Percentiles rank a stretch among this genome's conserved stretches.
These are phyloP conservation scores for Pteropus rufus DNA, from an alignment of 2,797 vertebrate genomes.

Conservation along the genomic window DNA sequence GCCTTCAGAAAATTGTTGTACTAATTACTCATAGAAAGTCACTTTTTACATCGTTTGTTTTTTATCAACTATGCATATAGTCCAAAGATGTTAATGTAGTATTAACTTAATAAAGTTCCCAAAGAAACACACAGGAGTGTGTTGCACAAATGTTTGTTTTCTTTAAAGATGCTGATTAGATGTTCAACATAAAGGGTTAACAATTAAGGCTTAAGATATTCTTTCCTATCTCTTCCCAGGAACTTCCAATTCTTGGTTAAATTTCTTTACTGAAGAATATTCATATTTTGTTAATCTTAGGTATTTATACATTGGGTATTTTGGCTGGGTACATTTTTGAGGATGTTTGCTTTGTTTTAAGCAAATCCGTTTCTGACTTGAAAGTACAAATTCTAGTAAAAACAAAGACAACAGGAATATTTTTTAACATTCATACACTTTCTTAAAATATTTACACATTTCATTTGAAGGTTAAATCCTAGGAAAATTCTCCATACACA, in stretches of 20 bases:
- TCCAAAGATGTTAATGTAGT: slow-evolving; percentile 63
- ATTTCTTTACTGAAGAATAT: slow-evolving; percentile 79
- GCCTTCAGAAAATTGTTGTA: slow-evolving; percentile 74
- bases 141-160: slow-evolving; percentile 60
- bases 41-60: slow-evolving; percentile 67
- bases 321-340: slow-evolving; percentile 77
- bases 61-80: slow-evolving; percentile 63
- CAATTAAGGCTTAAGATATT: slow-evolving; percentile 56
- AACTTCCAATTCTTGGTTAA: slow-evolving; percentile 41
- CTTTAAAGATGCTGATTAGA: slow-evolving; percentile 71
- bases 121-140: slow-evolving; percentile 65
- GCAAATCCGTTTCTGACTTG: slow-evolving; percentile 78
- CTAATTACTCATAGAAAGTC: slow-evolving; percentile 74
- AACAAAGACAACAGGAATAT: slow-evolving; percentile 81
- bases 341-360: slow-evolving; percentile 85
- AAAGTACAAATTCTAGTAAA: slow-evolving; percentile 79
- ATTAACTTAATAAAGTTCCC: slow-evolving; percentile 69
- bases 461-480: slow-evolving; percentile 83
- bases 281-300: slow-evolving; percentile 80
- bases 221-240: slow-evolving; percentile 41
- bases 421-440: slow-evolving; percentile 80
- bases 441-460: slow-evolving; percentile 84
- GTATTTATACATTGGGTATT: slow-evolving; percentile 82
- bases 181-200: slow-evolving; percentile 65
- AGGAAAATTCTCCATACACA: slow-evolving; percentile 79